These are phyloP conservation scores for Pelobates cultripes DNA, from an alignment of 2,797 vertebrate genomes.

Conservation along the genomic window DNA sequence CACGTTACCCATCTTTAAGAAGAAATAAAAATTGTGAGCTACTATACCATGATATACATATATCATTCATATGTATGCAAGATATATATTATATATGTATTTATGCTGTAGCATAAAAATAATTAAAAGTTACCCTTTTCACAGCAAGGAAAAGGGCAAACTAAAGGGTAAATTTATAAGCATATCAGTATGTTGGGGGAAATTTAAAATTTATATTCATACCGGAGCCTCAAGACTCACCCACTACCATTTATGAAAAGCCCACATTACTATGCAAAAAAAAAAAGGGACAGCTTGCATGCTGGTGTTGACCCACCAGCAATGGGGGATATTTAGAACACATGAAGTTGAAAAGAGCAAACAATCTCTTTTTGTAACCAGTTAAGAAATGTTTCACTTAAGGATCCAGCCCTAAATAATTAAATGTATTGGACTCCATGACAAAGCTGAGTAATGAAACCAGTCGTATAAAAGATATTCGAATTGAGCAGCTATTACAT, in stretches of 20 bases:
- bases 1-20: not conserved
- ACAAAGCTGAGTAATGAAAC: too few species aligned
- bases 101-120: slow-evolving; percentile 30
- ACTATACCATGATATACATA: too few species aligned
- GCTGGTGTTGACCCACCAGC: slow-evolving; percentile 24
- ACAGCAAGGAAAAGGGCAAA: too few species aligned
- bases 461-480: too few species aligned
- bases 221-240: not conserved
- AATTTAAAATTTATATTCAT: too few species aligned
- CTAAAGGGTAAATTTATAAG: too few species aligned
- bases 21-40: not conserved
- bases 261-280: not conserved
- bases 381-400: slow-evolving; percentile 15
- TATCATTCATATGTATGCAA: too few species aligned
- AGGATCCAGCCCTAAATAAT: slow-evolving; percentile 48
- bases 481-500: not conserved
- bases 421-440: not conserved
- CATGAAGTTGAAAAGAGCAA: not conserved
- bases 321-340: slow-evolving; percentile 28
- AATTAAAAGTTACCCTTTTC: too few species aligned
- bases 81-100: slow-evolving; percentile 8
- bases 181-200: too few species aligned
- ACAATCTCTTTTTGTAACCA: not conserved
- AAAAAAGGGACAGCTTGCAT: not conserved
- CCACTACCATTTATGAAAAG: slow-evolving; percentile 2